Evolutionary conservation across 1,140 invertebrate genomes (phyloP).

Genomic region (Coelopa frigida): DNA sequence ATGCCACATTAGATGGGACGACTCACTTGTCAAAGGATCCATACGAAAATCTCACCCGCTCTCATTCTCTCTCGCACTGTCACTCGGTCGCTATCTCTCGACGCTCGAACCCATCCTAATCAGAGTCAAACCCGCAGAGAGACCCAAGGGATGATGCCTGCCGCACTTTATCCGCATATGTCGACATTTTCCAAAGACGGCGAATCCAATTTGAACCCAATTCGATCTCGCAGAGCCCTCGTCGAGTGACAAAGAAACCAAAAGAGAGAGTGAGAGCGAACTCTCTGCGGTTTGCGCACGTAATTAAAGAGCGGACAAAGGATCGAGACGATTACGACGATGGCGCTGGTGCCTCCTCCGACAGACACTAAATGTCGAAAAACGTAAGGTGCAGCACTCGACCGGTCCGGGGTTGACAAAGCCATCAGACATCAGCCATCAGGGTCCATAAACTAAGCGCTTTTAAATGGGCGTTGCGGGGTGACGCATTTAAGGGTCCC

Average conservation of each 20-base stretch:
- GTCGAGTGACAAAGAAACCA: background rate
- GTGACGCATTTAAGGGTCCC: constrained; percentile 1
- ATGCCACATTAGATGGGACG: constrained; percentile 44
- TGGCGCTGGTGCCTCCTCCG: constrained; percentile 21
- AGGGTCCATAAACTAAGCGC: constrained; percentile 44
- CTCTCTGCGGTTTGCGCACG: constrained; percentile 10
- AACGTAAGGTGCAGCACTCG: constrained; percentile 33
- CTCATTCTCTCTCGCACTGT: constrained; percentile 1
- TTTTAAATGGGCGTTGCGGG: constrained; percentile 33
- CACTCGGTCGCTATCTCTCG: background rate
- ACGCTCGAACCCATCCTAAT: constrained; percentile 33
- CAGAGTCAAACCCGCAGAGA: constrained; percentile 32
- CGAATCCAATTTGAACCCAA: no score
- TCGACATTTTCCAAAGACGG: constrained; percentile 37
- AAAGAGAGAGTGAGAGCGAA: background rate
- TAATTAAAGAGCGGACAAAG: constrained; percentile 1
- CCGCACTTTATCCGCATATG: constrained; percentile 33
- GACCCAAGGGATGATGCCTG: constrained; percentile 12
- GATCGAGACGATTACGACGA: no score
- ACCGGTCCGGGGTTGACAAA: constrained; percentile 24
- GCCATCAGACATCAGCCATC: no score
- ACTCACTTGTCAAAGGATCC: constrained; percentile 35
- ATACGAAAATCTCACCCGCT: background rate
- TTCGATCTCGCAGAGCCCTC: no score
- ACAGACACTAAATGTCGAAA: constrained; percentile 44